Evolutionary conservation across 2,888 invertebrate genomes (phyloP), one percentile per base, ranked within the genome.

Genomic region (Dastarcus helophoroides): DNA sequence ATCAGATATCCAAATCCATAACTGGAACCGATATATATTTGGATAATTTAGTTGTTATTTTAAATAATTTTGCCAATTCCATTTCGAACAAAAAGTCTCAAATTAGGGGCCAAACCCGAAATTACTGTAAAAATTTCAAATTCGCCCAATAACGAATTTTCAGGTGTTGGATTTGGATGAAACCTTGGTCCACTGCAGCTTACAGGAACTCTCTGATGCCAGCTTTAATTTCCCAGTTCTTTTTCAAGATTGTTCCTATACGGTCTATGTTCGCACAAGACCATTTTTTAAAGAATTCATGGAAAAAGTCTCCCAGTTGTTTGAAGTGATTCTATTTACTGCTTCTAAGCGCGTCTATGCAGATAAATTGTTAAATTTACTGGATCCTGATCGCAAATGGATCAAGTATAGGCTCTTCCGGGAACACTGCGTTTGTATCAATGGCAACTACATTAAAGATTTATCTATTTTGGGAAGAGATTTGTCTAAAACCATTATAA

Each of bases 381-480:
- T 95, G 22, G 94, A 95, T 60, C 89, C 93, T 0, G 73, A 83
- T 17, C 68, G 91, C 22, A 78, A 81, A 43, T 79, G 88, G 70
- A 91, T 94, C 46, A 88, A 86, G 65, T 89, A 83, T 58, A 78
- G 94, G 32, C 64, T 95, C 40, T 95, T 93, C 65, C 76, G 94
- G 36, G 94, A 95, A 54, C 94, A 95, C 54, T 95, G 94, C 53
- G 81, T 93, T 0, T 84, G 88, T 46, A 86, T 94, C 16, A 88
- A 90, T 63, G 93, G 93, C 2, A 93, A 93, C 65, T 95, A 94
- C 60, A 89, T 95, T 39, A 94, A 95, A 58, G 94, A 95, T 62
- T 69, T 95, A 32, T 82, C 83, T 6, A 93, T 94, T 44, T 69
- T 95, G 27, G 93, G 93, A 8, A 69, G 94, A 25, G 94, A 95